These are phyloP conservation scores for Kradibia gibbosae DNA, from an alignment of 1,140 invertebrate genomes.

Conservation along the genomic window DNA sequence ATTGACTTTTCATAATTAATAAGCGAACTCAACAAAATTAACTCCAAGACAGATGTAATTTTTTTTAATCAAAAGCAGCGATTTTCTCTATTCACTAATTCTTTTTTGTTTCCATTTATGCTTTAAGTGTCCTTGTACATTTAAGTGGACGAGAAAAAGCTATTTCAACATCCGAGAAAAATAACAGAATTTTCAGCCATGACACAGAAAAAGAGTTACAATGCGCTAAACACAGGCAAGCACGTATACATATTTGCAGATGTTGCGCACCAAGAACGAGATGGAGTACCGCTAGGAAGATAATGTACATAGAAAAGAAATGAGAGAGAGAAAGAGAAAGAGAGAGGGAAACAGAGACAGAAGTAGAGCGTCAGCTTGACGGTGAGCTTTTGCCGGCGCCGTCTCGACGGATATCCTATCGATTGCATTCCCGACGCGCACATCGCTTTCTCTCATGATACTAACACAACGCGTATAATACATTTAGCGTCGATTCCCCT, in stretches of 20 bases:
- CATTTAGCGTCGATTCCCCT: background rate
- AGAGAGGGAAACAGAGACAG: conserved; percentile 2
- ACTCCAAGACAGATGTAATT: background rate
- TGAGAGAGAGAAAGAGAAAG: background rate
- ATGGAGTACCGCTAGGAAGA: background rate
- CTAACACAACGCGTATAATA: background rate
- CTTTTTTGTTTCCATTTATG: too few species aligned
- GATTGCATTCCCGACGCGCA: conserved; percentile 60
- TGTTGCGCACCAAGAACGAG: background rate
- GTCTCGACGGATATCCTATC: conserved; percentile 61
- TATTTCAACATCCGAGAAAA: background rate
- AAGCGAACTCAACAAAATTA: background rate
- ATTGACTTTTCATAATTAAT: background rate
- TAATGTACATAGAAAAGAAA: background rate
- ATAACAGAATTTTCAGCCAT: background rate
- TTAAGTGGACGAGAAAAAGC: background rate
- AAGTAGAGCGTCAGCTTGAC: conserved; percentile 35
- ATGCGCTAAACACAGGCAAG: background rate
- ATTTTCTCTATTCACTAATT: too few species aligned
- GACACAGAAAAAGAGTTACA: background rate
- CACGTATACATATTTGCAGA: background rate
- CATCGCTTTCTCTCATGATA: conserved; percentile 8
- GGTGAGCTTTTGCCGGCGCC: conserved; percentile 59
- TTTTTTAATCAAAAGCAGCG: too few species aligned
- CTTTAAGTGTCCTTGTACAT: background rate